Conservation (phyloP, 2,888 invertebrate species). For the Ichneumoninae sp. region DNA sequence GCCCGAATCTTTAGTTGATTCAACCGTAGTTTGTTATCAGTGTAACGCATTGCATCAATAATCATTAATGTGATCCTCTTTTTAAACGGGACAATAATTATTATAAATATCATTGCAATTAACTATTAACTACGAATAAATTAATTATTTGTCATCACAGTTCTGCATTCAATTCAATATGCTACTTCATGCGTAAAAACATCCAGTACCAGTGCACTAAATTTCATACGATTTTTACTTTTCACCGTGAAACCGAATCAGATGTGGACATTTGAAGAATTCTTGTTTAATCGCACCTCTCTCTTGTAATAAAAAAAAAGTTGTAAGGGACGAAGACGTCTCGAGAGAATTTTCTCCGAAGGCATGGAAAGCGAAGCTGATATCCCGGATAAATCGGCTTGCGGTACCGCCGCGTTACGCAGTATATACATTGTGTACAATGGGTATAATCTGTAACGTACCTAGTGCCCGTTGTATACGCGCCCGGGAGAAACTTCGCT, state of each 20-base stretch:
- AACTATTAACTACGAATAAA: no score
- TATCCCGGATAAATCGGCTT: conserved; percentile 27
- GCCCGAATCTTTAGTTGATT: no score
- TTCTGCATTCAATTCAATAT: no score
- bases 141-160: no score
- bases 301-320: not conserved
- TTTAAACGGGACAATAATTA: not conserved
- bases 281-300: not conserved
- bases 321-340: not conserved
- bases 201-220: no score
- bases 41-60: not conserved
- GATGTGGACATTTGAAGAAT: not conserved
- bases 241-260: not conserved
- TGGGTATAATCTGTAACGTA: conserved; percentile 17
- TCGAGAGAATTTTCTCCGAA: not conserved
- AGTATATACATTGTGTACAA: conserved; percentile 11
- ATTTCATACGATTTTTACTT: no score
- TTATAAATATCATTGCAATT: not conserved
- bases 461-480: conserved; percentile 24
- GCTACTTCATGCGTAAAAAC: no score
- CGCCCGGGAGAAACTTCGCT: conserved; percentile 64
- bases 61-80: not conserved
- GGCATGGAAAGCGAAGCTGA: not conserved
- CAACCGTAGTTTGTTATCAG: no score
- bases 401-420: conserved; percentile 26